Base-by-base conservation (phyloP, 2,888 invertebrate species). In the Acanthosepion lycidas region DNA sequence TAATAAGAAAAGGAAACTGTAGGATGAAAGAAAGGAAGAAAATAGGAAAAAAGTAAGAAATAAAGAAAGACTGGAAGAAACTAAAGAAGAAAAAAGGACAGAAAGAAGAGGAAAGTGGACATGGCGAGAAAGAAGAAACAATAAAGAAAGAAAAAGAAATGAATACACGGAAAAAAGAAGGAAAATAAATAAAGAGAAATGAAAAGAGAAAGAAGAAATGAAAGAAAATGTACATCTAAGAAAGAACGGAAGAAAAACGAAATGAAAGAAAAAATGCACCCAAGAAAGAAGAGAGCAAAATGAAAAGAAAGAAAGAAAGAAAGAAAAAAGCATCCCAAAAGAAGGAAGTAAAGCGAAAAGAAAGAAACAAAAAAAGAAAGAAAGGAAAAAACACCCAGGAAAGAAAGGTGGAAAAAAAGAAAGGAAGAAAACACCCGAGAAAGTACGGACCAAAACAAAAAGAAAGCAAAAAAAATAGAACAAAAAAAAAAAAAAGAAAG, bases 401-500 rank as follows among this genome's bases (percentile, higher is more conserved):
- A 20, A 55, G 28, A 6, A 28, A 28, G 4, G 28, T 0, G 26
- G 64, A 9, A 28, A 28, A 64, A 12, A 28, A 12, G 28, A 64
- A 6, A 8, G 28, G 1, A 5, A 8, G 8, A 28, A 64, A 12
- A 28, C 33, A 33, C 33, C 33, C 1, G 4, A 64, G 1, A 28
- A 64, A 28, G 28, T n/a, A 64, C 1, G 28, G 28, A 33, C 33
- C 33, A 33, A 28, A 4, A 28, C 2, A 2, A 4, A 28, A 28
- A 28, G 6, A 28, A 8, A 28, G 6, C 5, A 78, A 9, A 12
- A 78, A 78, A 28, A 8, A 33, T n/a, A n/a, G n/a, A 28, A 12
- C 5, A 12, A 5, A 12, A 28, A 9, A 12, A 12, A 8, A 64
- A 0, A 33, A 33, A 12, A n/a, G n/a, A n/a, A 0, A n/a, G 0